Conservation (phyloP, 2,113 vertebrate genomes). For the Crotalus helleri region DNA sequence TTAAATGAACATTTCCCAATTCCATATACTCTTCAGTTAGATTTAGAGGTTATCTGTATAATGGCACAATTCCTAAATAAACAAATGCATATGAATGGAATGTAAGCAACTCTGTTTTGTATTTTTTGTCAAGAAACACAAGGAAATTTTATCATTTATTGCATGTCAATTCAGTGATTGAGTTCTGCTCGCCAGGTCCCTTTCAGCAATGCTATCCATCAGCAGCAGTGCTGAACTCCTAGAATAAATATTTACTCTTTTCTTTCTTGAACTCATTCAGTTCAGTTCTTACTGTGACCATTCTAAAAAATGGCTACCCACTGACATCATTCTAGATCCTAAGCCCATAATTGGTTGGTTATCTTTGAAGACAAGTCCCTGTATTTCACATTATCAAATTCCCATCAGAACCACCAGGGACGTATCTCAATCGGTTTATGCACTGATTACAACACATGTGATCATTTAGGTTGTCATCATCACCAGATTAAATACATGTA, state of each 20-base stretch:
- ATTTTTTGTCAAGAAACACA: neutral
- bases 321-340: too few species aligned
- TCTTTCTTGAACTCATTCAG: neutral
- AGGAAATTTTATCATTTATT: neutral
- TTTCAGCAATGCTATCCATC: neutral
- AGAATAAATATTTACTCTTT: neutral
- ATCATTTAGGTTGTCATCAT: neutral
- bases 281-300: neutral
- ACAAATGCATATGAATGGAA: conserved; percentile 15
- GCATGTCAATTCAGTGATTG: neutral
- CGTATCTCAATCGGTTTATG: neutral
- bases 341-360: neutral
- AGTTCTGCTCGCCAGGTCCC: neutral
- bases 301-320: neutral
- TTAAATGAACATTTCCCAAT: conserved; percentile 34
- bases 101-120: conserved; percentile 21
- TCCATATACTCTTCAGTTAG: conserved; percentile 29
- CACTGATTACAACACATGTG: neutral
- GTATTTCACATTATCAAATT: neutral
- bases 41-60: conserved; percentile 38
- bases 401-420: neutral
- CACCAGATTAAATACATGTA: neutral
- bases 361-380: neutral
- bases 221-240: neutral
- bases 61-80: conserved; percentile 33